A percentile compares a stretch with the other conserved stretches of the same genome.
phyloP scores from a whole-genome alignment of 2,888 invertebrate species.

The Azorinus chamasolen region DNA sequence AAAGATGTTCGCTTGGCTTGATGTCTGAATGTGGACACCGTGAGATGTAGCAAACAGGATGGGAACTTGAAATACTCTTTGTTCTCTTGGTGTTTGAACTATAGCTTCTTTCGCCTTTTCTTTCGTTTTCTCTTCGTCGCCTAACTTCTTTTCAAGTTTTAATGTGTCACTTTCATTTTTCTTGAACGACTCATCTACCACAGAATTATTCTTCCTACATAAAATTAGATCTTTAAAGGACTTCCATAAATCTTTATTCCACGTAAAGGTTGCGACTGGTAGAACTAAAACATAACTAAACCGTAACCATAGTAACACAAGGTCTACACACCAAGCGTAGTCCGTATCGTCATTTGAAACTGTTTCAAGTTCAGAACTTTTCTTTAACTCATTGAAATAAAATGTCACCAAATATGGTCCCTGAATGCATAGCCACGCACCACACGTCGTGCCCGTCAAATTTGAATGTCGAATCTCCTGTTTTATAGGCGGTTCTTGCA shows the following conservation, averaged over 20 bases:
- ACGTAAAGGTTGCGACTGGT: conserved; percentile 77
- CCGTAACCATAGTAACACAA: conserved; percentile 80
- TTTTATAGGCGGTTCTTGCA: conserved; percentile 63
- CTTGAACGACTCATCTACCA: conserved; percentile 73
- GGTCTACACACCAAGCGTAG: conserved; percentile 78
- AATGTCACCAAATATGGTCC: conserved; percentile 76
- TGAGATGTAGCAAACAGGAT: conserved; percentile 83
- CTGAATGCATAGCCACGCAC: conserved; percentile 77
- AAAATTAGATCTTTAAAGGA: conserved; percentile 78
- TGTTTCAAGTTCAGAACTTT: conserved; percentile 62
- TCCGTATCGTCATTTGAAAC: conserved; percentile 43
- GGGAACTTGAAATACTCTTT: conserved; percentile 76
- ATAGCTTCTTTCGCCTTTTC: conserved; percentile 58
- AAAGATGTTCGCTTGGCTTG: conserved; percentile 26
- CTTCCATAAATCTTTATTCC: conserved; percentile 81
- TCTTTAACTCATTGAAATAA: conserved; percentile 69
- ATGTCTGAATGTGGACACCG: conserved; percentile 72
- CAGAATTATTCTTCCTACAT: conserved; percentile 81
- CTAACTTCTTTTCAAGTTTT: conserved; percentile 33
- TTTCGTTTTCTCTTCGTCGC: conserved; percentile 46
- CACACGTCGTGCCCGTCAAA: conserved; percentile 71
- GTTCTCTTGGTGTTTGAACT: conserved; percentile 46
- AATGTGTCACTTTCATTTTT: conserved; percentile 39
- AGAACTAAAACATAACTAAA: conserved; percentile 78
- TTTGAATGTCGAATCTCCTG: conserved; percentile 71